These are phyloP conservation scores for Bibio marci DNA, from an alignment of 2,888 invertebrate species.

Conservation along the genomic window DNA sequence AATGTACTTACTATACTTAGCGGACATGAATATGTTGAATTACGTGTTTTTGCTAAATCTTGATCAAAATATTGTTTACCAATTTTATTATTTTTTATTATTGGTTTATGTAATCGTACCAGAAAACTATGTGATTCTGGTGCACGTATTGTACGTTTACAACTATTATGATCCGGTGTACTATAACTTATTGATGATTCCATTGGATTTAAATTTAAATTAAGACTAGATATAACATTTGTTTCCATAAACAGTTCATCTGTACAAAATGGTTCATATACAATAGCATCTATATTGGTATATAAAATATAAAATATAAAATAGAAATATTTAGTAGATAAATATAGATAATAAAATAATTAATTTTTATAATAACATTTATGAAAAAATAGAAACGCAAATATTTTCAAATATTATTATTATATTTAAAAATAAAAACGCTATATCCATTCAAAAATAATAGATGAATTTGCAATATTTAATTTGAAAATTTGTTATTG, in stretches of 20 bases:
- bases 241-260: constrained; percentile 19
- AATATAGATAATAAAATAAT: too few relatives aligned
- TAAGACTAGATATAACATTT: constrained; percentile 27
- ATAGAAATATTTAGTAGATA: too few relatives aligned
- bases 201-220: constrained; percentile 23
- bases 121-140: constrained; percentile 26
- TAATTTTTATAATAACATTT: too few relatives aligned
- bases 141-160: constrained; percentile 24
- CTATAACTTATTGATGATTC: constrained; percentile 15
- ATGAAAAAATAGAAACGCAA: too few relatives aligned
- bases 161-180: constrained; percentile 13
- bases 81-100: neutral
- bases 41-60: constrained; percentile 1
- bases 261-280: neutral
- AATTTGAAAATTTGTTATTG: too few relatives aligned
- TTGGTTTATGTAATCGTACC: constrained; percentile 16
- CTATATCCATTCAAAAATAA: too few relatives aligned
- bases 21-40: constrained; percentile 16
- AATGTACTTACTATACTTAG: constrained; percentile 24
- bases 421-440: too few relatives aligned
- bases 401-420: too few relatives aligned
- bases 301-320: neutral
- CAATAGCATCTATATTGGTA: neutral
- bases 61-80: neutral
- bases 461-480: too few relatives aligned